phyloP scores from a whole-genome alignment of 2,797 vertebrate genomes.

The Buphagus erythrorhynchus region DNA sequence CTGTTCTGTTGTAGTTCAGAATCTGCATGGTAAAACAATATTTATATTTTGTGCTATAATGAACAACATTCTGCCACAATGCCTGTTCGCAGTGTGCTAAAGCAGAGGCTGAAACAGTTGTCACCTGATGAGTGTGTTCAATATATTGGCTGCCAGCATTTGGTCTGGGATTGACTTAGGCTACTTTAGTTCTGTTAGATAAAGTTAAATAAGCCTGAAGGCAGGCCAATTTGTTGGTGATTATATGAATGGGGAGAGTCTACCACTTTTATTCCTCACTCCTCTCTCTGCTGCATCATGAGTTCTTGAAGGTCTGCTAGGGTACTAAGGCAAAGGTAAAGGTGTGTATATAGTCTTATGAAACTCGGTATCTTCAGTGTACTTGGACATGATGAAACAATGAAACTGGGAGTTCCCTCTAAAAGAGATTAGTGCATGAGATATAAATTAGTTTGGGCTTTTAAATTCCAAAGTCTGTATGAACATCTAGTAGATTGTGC shows the following conservation, averaged over 20 bases:
- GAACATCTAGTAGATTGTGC: background rate
- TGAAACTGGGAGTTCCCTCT: conserved; percentile 7
- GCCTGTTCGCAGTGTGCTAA: background rate
- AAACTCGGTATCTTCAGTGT: background rate
- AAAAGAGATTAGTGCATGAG: background rate
- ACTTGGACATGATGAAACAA: background rate
- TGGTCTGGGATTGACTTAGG: accelerated
- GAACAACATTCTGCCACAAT: background rate
- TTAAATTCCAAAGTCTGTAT: background rate
- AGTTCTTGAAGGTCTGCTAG: background rate
- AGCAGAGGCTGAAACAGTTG: background rate
- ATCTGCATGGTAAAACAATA: background rate
- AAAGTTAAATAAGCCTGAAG: background rate
- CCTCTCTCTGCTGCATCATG: background rate
- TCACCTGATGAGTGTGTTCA: background rate
- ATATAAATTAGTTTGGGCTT: background rate
- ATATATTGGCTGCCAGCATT: background rate
- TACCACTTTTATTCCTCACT: background rate
- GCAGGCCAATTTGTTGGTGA: background rate
- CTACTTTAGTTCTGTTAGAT: background rate
- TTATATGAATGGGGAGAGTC: background rate
- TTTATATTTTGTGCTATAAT: background rate
- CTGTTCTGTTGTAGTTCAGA: background rate
- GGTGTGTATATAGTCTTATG: background rate
- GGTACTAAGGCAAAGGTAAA: background rate